Conservation (phyloP, 2,797 vertebrate species). For the Mormyrops boulengeri region DNA sequence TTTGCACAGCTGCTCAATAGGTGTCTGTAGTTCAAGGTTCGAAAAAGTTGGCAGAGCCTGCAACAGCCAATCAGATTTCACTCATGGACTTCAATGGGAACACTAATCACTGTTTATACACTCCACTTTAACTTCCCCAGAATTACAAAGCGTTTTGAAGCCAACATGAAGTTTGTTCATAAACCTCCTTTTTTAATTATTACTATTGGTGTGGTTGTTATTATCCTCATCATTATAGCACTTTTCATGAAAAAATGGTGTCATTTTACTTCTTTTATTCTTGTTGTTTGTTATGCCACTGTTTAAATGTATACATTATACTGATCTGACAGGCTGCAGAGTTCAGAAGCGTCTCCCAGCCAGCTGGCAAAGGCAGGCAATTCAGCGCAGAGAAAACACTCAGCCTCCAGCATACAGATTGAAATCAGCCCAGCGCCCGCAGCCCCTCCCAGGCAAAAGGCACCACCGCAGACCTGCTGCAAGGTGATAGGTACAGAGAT, state of each 20-base stretch:
- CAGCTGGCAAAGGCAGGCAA: not conserved
- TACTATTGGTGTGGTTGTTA: not conserved
- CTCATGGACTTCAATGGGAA: not conserved
- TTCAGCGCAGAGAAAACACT: not conserved
- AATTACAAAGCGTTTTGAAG: not conserved
- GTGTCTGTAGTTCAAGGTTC: not conserved
- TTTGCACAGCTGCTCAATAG: not conserved
- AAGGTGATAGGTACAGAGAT: constrained; percentile 44
- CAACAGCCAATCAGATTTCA: not conserved
- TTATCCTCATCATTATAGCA: not conserved
- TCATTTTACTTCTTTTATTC: not conserved
- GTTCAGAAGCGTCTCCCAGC: constrained; percentile 9
- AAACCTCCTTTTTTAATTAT: not conserved
- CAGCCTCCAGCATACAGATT: constrained; percentile 37
- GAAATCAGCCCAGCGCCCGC: constrained; percentile 27
- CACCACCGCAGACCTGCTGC: constrained; percentile 33
- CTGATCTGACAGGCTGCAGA: constrained; percentile 33
- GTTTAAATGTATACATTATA: not conserved
- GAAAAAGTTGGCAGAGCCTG: not conserved
- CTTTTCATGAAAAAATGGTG: not conserved
- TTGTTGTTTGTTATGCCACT: not conserved
- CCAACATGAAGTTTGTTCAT: not conserved
- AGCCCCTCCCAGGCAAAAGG: not conserved
- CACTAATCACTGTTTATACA: not conserved
- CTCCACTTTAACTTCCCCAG: not conserved